Evolutionary conservation across 2,888 invertebrate genomes (phyloP), one percentile per base, ranked within the genome.

Genomic region (Ceraclea dissimilis): DNA sequence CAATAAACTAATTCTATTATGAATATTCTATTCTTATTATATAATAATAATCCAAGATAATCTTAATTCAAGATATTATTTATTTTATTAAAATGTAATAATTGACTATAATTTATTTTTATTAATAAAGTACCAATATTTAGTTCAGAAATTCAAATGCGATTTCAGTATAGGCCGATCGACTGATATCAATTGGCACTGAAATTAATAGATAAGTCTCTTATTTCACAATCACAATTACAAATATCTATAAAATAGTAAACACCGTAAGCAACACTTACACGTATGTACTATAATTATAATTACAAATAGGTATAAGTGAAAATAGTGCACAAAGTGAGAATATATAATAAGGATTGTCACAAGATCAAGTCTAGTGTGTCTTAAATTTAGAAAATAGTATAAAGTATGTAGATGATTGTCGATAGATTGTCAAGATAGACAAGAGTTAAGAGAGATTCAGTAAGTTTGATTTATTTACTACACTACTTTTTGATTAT

Each of bases 401-500:
- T 26, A 26, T 10, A 26, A 26, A 52, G 59, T 61, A 48, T 54
- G 52, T 39, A 53, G 59, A 55, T 62, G 61, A 62, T 62, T 62
- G 61, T 62, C 61, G 52, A 60, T 54, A 62, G 61, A 60, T 62
- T 62, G 61, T 62, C 61, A 58, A 56, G 49, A 31, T 51, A 46
- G 43, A 17, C 54, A 55, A 61, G 57, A 58, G 60, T 54, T 57
- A 52, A 56, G 60, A 61, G 61, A 62, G 59, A 60, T 59, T 53
- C 44, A 39, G 39, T 13, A 51, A 34, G 26, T 51, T 34, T 54
- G 31, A 33, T 58, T 51, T 60, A 52, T 56, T 49, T 56, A 51
- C 59, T 54, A 56, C 46, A 47, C 61, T 62, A 62, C 61, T 55
- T 51, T 56, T 62, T 62, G 61, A 62, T 62, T 62, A 62, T 62